Percentiles rank a stretch among this genome's conserved stretches.
Conservation (phyloP, 2,797 vertebrate genomes). For the Agapornis canus region DNA sequence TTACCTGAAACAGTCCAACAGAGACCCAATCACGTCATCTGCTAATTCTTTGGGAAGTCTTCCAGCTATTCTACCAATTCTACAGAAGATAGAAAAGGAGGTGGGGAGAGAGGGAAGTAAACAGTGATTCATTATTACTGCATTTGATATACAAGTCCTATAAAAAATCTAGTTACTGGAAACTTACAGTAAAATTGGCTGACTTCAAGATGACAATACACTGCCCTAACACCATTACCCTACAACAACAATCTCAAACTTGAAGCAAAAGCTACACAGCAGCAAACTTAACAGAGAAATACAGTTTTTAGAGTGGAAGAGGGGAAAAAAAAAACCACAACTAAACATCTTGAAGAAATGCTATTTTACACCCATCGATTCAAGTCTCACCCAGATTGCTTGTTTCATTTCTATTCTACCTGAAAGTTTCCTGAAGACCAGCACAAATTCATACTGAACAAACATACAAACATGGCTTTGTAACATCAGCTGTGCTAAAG, state of each 20-base stretch:
- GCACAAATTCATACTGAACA: background rate
- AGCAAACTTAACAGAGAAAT: background rate
- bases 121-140: background rate
- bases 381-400: background rate
- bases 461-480: background rate
- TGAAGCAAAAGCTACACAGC: background rate
- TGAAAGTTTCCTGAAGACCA: background rate
- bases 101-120: background rate
- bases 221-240: background rate
- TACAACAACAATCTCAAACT: background rate
- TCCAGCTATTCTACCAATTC: conserved; percentile 93
- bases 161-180: background rate
- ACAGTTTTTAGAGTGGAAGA: background rate
- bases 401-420: background rate
- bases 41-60: conserved; percentile 92
- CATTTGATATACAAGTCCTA: background rate
- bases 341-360: background rate
- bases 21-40: conserved; percentile 94
- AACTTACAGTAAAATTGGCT: background rate
- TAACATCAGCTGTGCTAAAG: background rate
- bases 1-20: conserved; percentile 95
- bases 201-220: background rate
- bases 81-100: conserved; percentile 54
- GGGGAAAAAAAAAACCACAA: background rate
- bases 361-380: background rate